These are phyloP conservation scores for Epinephelus fuscoguttatus DNA, from an alignment of 2,113 vertebrate species.

Conservation along the genomic window DNA sequence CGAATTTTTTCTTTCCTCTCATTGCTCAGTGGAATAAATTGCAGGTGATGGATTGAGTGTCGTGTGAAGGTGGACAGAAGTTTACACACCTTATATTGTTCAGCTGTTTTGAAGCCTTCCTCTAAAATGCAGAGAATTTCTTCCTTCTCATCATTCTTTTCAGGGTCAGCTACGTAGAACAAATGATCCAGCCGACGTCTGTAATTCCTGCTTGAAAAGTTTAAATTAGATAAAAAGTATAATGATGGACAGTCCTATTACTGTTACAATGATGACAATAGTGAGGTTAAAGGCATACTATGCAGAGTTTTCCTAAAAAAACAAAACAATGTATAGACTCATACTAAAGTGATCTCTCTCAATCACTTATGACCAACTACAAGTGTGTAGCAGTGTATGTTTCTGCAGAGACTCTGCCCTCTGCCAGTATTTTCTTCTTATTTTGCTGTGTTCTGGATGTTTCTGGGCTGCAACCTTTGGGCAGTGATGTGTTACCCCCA, in stretches of 20 bases:
- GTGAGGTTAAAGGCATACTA: background rate
- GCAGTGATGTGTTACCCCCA: no score
- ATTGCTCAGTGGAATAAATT: constrained; percentile 1
- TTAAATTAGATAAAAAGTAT: constrained; percentile 22
- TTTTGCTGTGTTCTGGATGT: no score
- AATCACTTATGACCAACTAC: no score
- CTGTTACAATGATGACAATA: background rate
- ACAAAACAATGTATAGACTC: no score
- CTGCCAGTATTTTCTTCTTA: no score
- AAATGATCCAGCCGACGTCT: constrained; percentile 87
- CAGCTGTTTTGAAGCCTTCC: constrained; percentile 84
- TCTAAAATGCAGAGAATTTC: constrained; percentile 86
- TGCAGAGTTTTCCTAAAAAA: no score
- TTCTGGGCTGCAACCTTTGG: no score
- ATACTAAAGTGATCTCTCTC: no score
- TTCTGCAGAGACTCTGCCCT: no score
- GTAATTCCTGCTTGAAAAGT: constrained; percentile 78
- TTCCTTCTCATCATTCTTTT: constrained; percentile 79
- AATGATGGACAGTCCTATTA: background rate
- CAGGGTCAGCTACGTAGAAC: constrained; percentile 85
- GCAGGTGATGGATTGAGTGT: background rate
- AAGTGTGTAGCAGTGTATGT: no score
- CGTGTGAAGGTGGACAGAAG: background rate
- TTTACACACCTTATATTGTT: constrained; percentile 75
- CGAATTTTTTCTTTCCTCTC: background rate